Evolutionary conservation across 2,888 invertebrate genomes (phyloP).

Genomic region (Plusia festucae): DNA sequence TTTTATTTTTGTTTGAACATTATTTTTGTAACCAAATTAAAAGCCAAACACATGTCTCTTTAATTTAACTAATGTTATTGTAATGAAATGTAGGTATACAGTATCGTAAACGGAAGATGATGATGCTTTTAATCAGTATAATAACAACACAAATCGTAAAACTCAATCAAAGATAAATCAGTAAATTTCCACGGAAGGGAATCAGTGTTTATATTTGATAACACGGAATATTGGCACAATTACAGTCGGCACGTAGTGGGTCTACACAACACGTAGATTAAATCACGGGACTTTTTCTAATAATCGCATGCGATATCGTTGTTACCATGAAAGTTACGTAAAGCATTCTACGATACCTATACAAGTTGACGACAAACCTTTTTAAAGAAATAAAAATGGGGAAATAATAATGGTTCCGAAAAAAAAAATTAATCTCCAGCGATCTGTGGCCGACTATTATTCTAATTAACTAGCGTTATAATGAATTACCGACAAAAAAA

Average conservation of each 20-base stretch:
- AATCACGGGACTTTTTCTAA: conserved; percentile 45
- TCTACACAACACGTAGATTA: conserved; percentile 51
- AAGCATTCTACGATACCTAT: conserved; percentile 19
- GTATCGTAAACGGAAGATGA: background rate
- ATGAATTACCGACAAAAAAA: too few relatives aligned
- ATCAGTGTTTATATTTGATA: conserved; percentile 60
- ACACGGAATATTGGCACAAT: conserved; percentile 56
- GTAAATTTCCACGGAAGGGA: conserved; percentile 41
- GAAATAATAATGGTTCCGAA: too few relatives aligned
- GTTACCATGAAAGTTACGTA: conserved; percentile 18
- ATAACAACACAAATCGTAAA: conserved; percentile 13
- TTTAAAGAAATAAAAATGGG: background rate
- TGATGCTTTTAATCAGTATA: conserved; percentile 18
- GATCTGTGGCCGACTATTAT: too few relatives aligned
- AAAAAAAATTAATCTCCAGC: too few relatives aligned
- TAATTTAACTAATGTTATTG: conserved; percentile 22
- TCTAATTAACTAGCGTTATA: too few relatives aligned
- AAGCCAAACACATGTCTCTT: conserved; percentile 7
- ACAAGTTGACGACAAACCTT: conserved; percentile 19
- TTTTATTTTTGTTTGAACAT: background rate
- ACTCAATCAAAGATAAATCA: conserved; percentile 38
- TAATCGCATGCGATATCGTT: conserved; percentile 48
- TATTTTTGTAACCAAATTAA: conserved; percentile 35
- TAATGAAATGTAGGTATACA: background rate
- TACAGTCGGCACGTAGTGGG: conserved; percentile 53